Percentiles rank a stretch among this genome's conserved stretches.
phyloP scores from a whole-genome alignment of 1,140 invertebrate species.

The Hylyphantes graminicola region DNA sequence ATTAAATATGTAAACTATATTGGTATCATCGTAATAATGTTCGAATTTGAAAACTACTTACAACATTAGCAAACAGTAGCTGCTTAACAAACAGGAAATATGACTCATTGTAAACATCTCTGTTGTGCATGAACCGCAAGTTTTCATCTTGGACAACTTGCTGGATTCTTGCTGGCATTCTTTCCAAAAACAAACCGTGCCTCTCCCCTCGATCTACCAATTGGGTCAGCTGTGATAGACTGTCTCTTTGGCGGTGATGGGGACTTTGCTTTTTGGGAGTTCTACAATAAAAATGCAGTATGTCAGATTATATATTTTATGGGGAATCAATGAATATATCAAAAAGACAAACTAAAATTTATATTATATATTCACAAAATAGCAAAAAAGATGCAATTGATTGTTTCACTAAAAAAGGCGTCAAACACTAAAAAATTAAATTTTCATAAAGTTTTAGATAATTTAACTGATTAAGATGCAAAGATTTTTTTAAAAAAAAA shows the following conservation, averaged over 20 bases:
- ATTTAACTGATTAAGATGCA: no score
- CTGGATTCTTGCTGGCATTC: conserved; percentile 71
- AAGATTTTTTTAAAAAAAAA: no score
- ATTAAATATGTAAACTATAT: no score
- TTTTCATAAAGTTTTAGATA: no score
- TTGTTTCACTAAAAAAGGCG: no score
- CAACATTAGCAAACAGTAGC: conserved; percentile 66
- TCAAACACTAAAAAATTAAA: no score
- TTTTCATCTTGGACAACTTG: conserved; percentile 71
- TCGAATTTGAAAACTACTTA: conserved; percentile 41
- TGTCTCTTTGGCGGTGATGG: conserved; percentile 65
- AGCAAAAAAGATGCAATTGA: no score
- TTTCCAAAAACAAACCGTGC: conserved; percentile 69
- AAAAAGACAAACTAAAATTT: no score
- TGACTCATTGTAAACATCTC: conserved; percentile 71
- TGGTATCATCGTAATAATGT: neutral
- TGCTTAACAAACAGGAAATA: conserved; percentile 72
- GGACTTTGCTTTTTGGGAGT: conserved; percentile 32
- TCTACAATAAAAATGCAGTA: conserved; percentile 10
- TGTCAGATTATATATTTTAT: no score
- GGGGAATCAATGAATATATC: no score
- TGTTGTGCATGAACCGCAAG: conserved; percentile 72
- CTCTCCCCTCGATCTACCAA: conserved; percentile 72
- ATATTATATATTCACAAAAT: no score
- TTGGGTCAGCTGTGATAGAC: conserved; percentile 71